Conservation (phyloP, 2,797 vertebrate species). For the Acropternis orthonyx region DNA sequence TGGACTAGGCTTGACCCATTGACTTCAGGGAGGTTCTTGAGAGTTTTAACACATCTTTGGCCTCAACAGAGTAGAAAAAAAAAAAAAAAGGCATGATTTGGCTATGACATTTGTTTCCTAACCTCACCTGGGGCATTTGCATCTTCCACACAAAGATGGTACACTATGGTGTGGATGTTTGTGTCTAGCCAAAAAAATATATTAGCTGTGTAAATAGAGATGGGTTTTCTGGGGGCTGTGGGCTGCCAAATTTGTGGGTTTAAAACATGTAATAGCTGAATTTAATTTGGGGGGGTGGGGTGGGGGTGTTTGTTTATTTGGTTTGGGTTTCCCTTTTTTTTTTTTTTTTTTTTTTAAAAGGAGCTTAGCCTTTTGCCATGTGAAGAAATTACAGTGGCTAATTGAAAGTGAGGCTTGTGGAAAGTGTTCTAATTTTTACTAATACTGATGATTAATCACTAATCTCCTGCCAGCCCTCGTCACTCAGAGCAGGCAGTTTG, state of each 20-base stretch:
- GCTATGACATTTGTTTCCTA: background rate
- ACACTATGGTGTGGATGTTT: background rate
- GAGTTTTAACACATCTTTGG: background rate
- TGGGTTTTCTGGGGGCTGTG: accelerated
- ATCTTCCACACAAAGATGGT: background rate
- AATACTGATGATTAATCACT: background rate
- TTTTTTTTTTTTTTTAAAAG: background rate
- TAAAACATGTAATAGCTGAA: background rate
- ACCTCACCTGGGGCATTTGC: background rate
- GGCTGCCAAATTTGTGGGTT: background rate
- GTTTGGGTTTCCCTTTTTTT: background rate
- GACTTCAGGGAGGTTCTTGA: background rate
- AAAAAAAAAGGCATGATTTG: background rate
- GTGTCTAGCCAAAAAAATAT: background rate
- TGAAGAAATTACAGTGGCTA: background rate
- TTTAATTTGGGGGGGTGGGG: background rate
- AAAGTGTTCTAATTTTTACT: background rate
- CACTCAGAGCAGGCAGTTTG: background rate
- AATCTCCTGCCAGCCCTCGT: background rate
- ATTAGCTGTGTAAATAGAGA: background rate
- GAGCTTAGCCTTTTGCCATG: background rate
- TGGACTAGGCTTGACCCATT: background rate
- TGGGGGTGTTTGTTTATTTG: background rate
- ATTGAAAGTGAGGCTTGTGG: background rate
- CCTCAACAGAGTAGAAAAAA: background rate